These are phyloP conservation scores for Acanthopleura granulata DNA, from an alignment of 2,888 invertebrate species.

Conservation along the genomic window DNA sequence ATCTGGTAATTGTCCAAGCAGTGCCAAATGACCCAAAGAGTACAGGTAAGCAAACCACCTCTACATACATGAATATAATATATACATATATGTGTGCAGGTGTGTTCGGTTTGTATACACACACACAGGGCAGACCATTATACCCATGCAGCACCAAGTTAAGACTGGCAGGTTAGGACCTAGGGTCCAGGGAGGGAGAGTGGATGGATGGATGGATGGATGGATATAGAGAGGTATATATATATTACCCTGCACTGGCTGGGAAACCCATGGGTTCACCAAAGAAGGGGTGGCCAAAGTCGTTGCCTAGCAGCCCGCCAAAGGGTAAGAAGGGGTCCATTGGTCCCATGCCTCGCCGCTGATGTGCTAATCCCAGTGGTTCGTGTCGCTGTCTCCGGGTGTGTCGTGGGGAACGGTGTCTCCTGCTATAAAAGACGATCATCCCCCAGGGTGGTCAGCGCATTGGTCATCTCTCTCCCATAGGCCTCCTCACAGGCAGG, in stretches of 20 bases:
- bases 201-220: neutral
- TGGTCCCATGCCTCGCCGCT: neutral
- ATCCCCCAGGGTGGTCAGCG: neutral
- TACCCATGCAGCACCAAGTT: no score
- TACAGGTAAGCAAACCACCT: no score
- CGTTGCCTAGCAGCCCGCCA: neutral
- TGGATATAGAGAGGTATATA: neutral
- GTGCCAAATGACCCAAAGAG: no score
- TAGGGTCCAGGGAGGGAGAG: no score
- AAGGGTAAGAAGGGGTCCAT: conserved; percentile 18
- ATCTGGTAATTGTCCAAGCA: no score
- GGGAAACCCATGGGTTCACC: conserved; percentile 8
- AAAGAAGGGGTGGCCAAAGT: conserved; percentile 5
- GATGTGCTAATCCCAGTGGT: neutral
- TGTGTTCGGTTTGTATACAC: no score
- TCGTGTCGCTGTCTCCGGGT: conserved; percentile 8
- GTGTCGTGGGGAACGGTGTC: conserved; percentile 4
- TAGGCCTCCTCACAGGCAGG: no score
- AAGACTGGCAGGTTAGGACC: no score
- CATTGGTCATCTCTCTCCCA: no score
- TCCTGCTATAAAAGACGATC: conserved; percentile 7
- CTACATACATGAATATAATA: no score
- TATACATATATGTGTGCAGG: no score
- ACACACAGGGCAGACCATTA: no score
- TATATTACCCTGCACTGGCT: conserved; percentile 11